phyloP scores from a whole-genome alignment of 1,140 invertebrate genomes.

The Melitaea cinxia region DNA sequence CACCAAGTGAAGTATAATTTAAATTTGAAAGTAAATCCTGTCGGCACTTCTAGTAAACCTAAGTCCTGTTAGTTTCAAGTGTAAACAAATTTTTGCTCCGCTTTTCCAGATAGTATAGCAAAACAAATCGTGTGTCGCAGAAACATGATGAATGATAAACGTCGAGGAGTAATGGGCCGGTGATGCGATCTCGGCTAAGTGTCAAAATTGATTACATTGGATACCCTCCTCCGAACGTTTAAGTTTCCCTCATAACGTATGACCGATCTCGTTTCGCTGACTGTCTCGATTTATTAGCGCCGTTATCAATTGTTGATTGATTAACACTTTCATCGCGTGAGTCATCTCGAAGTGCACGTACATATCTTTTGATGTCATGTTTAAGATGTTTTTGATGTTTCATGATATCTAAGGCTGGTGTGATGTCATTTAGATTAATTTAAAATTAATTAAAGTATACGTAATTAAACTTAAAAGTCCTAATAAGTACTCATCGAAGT shows the following conservation, averaged over 20 bases:
- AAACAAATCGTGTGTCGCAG: slow-evolving; percentile 10
- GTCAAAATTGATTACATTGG: slow-evolving; percentile 10
- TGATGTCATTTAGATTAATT: too few relatives aligned
- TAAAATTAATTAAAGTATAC: too few relatives aligned
- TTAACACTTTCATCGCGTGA: neutral
- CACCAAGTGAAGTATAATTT: neutral
- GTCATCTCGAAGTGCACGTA: neutral
- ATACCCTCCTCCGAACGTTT: slow-evolving; percentile 8
- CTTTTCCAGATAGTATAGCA: slow-evolving; percentile 1
- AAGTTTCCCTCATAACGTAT: neutral
- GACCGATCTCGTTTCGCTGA: neutral
- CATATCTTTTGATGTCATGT: neutral
- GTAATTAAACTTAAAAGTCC: too few relatives aligned
- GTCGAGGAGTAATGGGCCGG: neutral
- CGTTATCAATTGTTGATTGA: slow-evolving; percentile 8
- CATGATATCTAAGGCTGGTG: too few relatives aligned
- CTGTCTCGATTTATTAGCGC: neutral
- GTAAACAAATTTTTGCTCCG: neutral
- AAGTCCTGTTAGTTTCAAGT: neutral
- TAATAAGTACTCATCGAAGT: too few relatives aligned
- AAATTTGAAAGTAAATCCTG: neutral
- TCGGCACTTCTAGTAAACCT: neutral
- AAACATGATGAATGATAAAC: slow-evolving; percentile 8
- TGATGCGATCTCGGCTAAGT: slow-evolving; percentile 1
- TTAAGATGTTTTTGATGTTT: neutral